Evolutionary conservation across 2,888 invertebrate species (phyloP), one percentile per base, ranked within the genome.

Genomic region (Aspidiotus destructor): DNA sequence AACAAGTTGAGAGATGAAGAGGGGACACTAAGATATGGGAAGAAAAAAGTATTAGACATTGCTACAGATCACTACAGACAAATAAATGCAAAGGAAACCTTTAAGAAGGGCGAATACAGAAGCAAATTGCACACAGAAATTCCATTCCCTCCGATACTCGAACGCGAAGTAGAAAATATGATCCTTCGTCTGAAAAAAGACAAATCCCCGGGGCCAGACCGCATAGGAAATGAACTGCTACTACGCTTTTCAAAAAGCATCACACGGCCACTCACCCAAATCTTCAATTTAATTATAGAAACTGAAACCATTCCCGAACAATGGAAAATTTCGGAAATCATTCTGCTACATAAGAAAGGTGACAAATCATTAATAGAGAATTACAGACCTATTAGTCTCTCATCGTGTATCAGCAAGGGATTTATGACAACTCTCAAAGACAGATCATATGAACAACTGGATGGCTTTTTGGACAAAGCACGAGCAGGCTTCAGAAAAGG

Each of bases 341-440:
- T 60, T 40, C 40, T 60, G 1, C 6, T 60, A 11, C 60, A 5
- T 41, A 60, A 60, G 16, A 60, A 60, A 41, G 60, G 60, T 8
- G 60, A 60, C 60, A 60, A 60, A 60, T 10, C 28, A 28, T 3
- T 11, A 8, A 40, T 60, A 13, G 16, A 57, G 10, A 57, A 57
- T 57, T 57, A 15, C 16, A 57, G 57, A 17, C 57, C 57, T 11
- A 57, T 15, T 15, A 57, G 57, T 11, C n/a, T 57, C 10, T 57
- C 57, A 3, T 52, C 5, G 28, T 28, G 28, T 28, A 28, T 28
- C 28, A 28, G 28, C 28, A 28, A 28, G 28, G 28, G 28, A 28
- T 28, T 28, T 28, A 28, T 28, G 28, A 28, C 28, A 28, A 28
- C 5, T 28, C 28, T 28, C 28, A 28, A 28, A 28, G 28, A 28